Conservation (phyloP, 2,888 invertebrate species). For the Orchestes rusci region DNA sequence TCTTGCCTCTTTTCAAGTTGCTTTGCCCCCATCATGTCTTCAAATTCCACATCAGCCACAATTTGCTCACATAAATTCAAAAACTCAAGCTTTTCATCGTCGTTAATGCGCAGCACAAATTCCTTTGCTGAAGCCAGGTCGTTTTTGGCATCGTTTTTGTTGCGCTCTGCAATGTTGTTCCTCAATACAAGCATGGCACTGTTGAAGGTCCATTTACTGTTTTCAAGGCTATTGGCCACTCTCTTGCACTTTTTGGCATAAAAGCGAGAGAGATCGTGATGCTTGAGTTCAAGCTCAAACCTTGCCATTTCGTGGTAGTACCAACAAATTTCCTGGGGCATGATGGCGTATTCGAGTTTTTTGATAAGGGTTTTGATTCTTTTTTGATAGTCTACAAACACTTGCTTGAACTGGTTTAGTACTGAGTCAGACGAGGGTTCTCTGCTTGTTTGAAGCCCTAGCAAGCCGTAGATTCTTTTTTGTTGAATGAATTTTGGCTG, state of each 20-base stretch:
- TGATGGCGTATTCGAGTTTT: conserved; percentile 33
- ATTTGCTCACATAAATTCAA: conserved; percentile 28
- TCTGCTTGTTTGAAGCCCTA: conserved; percentile 36
- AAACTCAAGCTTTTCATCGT: conserved; percentile 38
- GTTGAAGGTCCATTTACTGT: conserved; percentile 44
- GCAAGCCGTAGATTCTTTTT: conserved; percentile 35
- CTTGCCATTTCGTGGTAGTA: conserved; percentile 45
- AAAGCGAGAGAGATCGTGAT: conserved; percentile 43
- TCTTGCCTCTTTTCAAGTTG: conserved; percentile 42
- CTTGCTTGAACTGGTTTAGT: conserved; percentile 35
- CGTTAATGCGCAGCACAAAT: conserved; percentile 37
- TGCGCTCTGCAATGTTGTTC: conserved; percentile 43
- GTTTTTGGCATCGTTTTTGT: conserved; percentile 45
- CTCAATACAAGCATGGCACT: conserved; percentile 42
- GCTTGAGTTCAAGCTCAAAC: conserved; percentile 40
- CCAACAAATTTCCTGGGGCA: conserved; percentile 45
- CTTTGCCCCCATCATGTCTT: conserved; percentile 38
- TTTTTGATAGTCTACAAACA: conserved; percentile 36
- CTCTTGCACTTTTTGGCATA: conserved; percentile 41
- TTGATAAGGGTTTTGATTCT: conserved; percentile 34
- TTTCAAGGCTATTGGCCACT: conserved; percentile 35
- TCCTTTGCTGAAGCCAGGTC: conserved; percentile 35
- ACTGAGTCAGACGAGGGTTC: conserved; percentile 41
- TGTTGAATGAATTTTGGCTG: conserved; percentile 32
- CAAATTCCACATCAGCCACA: conserved; percentile 41